Evolutionary conservation across 2,888 invertebrate genomes (phyloP).

Genomic region (Tetranychus piercei): DNA sequence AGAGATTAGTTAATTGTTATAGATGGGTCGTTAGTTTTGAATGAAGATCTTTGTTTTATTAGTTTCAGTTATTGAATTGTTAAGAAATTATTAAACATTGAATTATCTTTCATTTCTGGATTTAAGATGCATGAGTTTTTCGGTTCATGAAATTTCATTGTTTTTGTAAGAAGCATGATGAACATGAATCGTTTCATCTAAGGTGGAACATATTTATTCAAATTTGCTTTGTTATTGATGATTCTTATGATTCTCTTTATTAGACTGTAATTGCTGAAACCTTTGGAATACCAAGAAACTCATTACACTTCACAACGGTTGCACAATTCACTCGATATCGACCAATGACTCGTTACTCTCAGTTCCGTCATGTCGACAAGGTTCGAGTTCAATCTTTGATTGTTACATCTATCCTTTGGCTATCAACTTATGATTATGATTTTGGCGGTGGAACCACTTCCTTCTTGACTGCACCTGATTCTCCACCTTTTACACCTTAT

Average conservation of each 20-base stretch:
- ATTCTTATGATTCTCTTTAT: not conserved
- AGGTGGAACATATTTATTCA: not conserved
- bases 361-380: conserved; percentile 14
- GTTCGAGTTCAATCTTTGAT: conserved; percentile 7
- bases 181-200: not conserved
- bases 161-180: too few relatives aligned
- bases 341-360: not conserved
- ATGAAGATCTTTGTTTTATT: too few relatives aligned
- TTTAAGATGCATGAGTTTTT: too few relatives aligned
- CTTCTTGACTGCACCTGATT: conserved; percentile 10
- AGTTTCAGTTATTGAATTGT: too few relatives aligned
- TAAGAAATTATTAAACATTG: too few relatives aligned
- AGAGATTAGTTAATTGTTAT: too few relatives aligned
- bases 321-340: conserved; percentile 11
- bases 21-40: too few relatives aligned
- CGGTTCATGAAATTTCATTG: too few relatives aligned
- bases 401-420: conserved; percentile 13
- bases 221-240: not conserved
- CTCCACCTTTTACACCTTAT: conserved; percentile 3
- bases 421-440: conserved; percentile 11
- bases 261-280: conserved; percentile 1
- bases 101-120: too few relatives aligned
- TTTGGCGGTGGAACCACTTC: conserved; percentile 10
- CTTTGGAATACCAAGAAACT: conserved; percentile 5
- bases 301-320: conserved; percentile 3